A percentile compares a stretch with the other conserved stretches of the same genome.
Evolutionary conservation across 2,113 vertebrate species (phyloP).

Genomic region (Sminthopsis crassicaudata): DNA sequence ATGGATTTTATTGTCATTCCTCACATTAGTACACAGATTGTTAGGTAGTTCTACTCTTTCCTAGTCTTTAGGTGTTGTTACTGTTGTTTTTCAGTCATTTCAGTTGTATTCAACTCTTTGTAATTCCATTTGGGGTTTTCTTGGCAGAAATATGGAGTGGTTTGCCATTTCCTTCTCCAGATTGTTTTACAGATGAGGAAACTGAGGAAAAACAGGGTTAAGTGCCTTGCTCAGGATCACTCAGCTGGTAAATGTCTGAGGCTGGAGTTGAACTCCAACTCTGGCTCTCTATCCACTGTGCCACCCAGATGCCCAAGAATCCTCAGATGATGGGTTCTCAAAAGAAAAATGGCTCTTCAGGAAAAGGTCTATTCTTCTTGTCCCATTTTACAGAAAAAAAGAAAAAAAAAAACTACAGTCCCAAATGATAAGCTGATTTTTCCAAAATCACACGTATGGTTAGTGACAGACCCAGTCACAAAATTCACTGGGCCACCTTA

Average conservation of each 20-base stretch:
- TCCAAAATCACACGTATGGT: not conserved
- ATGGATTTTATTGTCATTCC: not conserved
- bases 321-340: not conserved
- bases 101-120: not conserved
- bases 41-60: not conserved
- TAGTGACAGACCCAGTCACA: not conserved
- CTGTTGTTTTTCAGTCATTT: not conserved
- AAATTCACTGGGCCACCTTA: not conserved
- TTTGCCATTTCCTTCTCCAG: not conserved
- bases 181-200: not conserved
- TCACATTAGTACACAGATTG: not conserved
- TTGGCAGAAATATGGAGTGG: not conserved
- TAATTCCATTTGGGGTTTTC: not conserved
- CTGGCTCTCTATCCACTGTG: not conserved
- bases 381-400: not conserved
- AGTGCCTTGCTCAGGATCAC: not conserved
- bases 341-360: not conserved
- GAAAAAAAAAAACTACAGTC: not conserved
- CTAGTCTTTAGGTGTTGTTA: not conserved
- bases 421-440: not conserved
- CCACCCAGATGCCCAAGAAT: not conserved
- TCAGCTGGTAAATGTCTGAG: not conserved
- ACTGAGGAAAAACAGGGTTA: not conserved
- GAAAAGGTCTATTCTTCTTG: not conserved
- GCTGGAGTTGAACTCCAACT: not conserved